These are phyloP conservation scores for Rotaria socialis DNA, from an alignment of 2,888 invertebrate genomes.

Conservation along the genomic window DNA sequence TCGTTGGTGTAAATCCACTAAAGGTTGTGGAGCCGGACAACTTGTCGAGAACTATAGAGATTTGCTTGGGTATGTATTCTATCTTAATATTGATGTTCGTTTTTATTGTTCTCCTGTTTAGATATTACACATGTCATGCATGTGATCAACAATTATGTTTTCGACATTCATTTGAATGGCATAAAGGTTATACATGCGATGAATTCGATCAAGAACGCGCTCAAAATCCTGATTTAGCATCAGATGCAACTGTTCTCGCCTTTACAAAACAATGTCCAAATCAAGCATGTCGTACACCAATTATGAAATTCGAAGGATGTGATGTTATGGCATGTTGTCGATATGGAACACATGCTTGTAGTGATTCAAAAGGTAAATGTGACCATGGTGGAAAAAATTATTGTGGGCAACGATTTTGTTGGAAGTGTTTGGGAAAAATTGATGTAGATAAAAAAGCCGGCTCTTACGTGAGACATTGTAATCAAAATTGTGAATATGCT, in stretches of 20 bases:
- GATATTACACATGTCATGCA: neutral
- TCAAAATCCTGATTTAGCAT: neutral
- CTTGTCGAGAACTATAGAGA: neutral
- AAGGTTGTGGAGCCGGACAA: conserved; percentile 27
- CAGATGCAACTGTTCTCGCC: neutral
- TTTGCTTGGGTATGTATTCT: neutral
- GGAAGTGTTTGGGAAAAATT: conserved; percentile 10
- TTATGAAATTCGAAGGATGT: conserved; percentile 10
- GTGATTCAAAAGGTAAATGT: neutral
- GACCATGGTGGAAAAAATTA: conserved; percentile 29
- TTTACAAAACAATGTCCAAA: conserved; percentile 18
- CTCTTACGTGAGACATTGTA: neutral
- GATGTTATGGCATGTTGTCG: conserved; percentile 34
- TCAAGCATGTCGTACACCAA: neutral
- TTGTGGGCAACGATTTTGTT: conserved; percentile 35
- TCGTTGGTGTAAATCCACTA: neutral
- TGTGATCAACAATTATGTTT: neutral
- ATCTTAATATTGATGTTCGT: no score
- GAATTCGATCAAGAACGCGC: neutral
- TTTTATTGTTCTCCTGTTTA: neutral
- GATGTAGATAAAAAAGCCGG: neutral
- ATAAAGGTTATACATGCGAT: conserved; percentile 6
- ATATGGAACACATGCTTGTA: neutral
- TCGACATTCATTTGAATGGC: conserved; percentile 21
- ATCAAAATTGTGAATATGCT: neutral